Evolutionary conservation across 2,113 vertebrate genomes (phyloP), one percentile per base, ranked within the genome.

Genomic region (Oncorhynchus clarkii): DNA sequence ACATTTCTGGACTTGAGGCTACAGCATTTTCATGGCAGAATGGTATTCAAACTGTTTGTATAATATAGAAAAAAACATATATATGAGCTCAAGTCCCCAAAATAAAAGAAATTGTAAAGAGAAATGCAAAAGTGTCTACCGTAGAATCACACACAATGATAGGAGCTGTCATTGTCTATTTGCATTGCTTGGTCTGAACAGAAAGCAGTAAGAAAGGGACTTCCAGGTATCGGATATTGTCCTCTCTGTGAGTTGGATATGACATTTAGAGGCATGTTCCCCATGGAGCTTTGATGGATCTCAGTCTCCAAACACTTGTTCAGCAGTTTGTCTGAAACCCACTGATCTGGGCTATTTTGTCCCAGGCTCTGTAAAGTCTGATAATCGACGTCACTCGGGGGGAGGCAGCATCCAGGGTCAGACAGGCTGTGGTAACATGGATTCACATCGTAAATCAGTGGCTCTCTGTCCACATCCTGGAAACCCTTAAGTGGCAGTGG

Each of bases 141-240:
- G 26, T 31, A 22, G 27, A 5, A 0, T 72, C 86, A 89, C 31
- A 89, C 75, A 34, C 73, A 48, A 6, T 88, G 83, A 77, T 89
- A 91, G 26, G 62, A 71, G 0, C 71, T 80, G 8, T 78, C 81
- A 45, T 67, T 71, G 6, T 82, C 66, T 0, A 85, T 1, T 31
- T 70, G n/a, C 5, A 34, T 0, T 5, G 67, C 45, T 14, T 22
- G 48, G 9, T 59, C 16, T 31, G 72, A 45, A 64, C 76, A 18
- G 5, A 51, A 22, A n/a, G 78, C 4, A 4, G 64, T 0, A 6
- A 75, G 14, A 5, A 80, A 62, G 48, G 70, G 73, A 22, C 1
- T 79, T 54, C 76, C 79, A 26, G 57, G 72, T 57, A 68, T 45
- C 5, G 27, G 54, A 76, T 11, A 31, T 22, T 18, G 73, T 18